These are phyloP conservation scores for Grammomys surdaster DNA, from an alignment of 2,113 vertebrate species.

Conservation along the genomic window DNA sequence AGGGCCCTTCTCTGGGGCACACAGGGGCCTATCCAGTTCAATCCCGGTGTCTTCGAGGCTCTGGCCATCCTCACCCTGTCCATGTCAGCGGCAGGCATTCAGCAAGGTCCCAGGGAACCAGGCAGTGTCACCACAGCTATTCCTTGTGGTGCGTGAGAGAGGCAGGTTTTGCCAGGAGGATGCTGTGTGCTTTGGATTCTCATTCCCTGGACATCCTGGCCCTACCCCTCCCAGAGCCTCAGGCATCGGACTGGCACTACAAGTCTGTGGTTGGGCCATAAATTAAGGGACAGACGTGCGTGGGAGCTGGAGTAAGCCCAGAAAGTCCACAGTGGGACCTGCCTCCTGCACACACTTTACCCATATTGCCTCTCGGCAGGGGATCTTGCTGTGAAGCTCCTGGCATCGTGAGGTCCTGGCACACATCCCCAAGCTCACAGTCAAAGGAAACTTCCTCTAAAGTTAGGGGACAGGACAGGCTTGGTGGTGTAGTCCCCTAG, in stretches of 20 bases:
- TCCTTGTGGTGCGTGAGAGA: rapidly evolving
- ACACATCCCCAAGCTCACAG: background rate
- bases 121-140: background rate
- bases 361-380: rapidly evolving
- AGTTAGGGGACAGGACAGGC: background rate
- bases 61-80: no score
- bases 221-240: background rate
- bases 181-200: rapidly evolving
- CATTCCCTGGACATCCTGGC: background rate
- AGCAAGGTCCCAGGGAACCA: background rate
- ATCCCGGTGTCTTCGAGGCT: background rate
- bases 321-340: background rate
- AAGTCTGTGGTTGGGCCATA: background rate
- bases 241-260: rapidly evolving
- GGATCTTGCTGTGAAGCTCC: background rate
- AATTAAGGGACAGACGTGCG: background rate
- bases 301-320: background rate
- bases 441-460: background rate
- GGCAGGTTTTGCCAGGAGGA: background rate
- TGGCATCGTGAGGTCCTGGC: background rate
- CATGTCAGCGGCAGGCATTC: background rate
- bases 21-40: background rate
- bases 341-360: background rate
- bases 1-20: background rate
- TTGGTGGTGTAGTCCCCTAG: background rate